Base-by-base conservation (phyloP, 2,113 vertebrate genomes). In the Gymnorhina tibicen region DNA sequence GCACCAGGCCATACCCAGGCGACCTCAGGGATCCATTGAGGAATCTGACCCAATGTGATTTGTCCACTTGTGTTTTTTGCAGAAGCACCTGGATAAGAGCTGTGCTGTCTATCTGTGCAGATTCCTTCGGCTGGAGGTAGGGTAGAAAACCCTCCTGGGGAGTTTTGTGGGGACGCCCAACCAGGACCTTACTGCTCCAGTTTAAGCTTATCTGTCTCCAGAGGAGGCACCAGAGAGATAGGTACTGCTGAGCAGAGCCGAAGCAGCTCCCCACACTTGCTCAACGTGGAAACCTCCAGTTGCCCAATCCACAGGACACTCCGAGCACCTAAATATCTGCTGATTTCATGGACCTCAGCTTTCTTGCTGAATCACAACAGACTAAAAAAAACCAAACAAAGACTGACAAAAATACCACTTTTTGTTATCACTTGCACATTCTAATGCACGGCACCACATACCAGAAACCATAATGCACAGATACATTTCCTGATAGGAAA, bases 401-500 rank as follows among this genome's bases (percentile, higher is more conserved):
- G 28, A 30, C 88, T 59, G 76, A 95, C 64, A 96, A 96, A 96
- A 97, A 89, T 95, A 95, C 42, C 27, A 27, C 44, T 52, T 94
- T 91, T 81, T 85, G 50, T 95, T 97, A 72, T 91, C 64, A 70
- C 86, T 89, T 73, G 39, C 63, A 66, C 42, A 2, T 91, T 91
- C n/a, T 86, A 84, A 91, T 84, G 47, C 80, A 93, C 5, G 0
- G 75, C 63, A 77, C 26, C 7, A 2, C 76, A 81, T 67, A 87
- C 93, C 94, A 97, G 86, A 91, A 95, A 87, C 79, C 76, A 80
- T 92, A 94, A 73, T 0, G 7, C 79, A 91, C 46, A 3, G 16
- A 92, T 92, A 91, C 17, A 2, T 91, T 97, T 97, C 96, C 96
- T 96, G 83, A 69, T 67, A 83, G 96, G 94, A 95, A 97, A 85